These are phyloP conservation scores for Hiodon alosoides DNA, from an alignment of 2,113 vertebrate genomes.

Conservation along the genomic window DNA sequence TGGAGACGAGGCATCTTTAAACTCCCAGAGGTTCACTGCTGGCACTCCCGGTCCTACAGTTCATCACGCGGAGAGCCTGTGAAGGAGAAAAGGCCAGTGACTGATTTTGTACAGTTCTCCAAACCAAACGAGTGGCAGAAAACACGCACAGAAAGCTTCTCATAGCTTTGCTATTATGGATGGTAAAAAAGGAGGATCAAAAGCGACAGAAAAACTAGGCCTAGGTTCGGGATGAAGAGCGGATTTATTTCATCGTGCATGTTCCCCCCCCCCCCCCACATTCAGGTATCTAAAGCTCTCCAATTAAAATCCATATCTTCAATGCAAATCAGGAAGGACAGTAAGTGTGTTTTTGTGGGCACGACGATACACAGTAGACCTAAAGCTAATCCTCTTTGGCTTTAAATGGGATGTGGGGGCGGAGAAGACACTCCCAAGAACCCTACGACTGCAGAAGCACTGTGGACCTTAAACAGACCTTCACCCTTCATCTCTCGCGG, in stretches of 20 bases:
- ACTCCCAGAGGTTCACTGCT: conserved; percentile 44
- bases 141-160: not conserved
- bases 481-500: conserved; percentile 44
- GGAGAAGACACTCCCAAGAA: not conserved
- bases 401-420: not conserved
- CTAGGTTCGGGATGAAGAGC: not conserved
- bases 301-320: too few species aligned
- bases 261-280: too few species aligned
- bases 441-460: too few species aligned
- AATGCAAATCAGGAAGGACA: not conserved
- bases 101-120: not conserved
- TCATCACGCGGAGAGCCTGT: conserved; percentile 74
- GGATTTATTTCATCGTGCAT: not conserved
- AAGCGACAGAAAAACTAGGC: not conserved
- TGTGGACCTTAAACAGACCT: not conserved
- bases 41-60: conserved; percentile 67
- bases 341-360: not conserved
- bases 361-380: not conserved
- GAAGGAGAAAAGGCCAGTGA: conserved; percentile 11
- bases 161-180: too few species aligned
- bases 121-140: not conserved
- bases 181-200: not conserved
- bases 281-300: too few species aligned
- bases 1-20: conserved; percentile 40
- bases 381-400: not conserved